Evolutionary conservation across 2,888 invertebrate genomes (phyloP).

Genomic region (Eudemis profundana): DNA sequence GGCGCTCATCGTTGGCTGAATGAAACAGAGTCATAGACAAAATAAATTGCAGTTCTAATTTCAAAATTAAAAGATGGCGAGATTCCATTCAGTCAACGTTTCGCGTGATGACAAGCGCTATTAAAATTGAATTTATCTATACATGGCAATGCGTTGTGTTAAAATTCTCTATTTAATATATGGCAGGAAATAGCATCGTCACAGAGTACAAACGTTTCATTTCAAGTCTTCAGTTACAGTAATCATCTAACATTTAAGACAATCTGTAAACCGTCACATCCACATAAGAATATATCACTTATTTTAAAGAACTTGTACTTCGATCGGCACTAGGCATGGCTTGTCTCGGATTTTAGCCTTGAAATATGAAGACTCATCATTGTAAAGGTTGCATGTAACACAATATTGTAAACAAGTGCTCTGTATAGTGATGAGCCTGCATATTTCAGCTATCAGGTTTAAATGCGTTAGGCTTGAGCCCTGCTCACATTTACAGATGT

Average conservation of each 20-base stretch:
- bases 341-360: constrained; percentile 4
- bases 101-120: constrained; percentile 13
- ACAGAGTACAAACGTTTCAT: constrained; percentile 34
- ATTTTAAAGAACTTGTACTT: constrained; percentile 40
- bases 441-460: constrained; percentile 19
- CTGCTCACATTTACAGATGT: neutral
- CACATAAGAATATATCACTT: constrained; percentile 27
- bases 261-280: constrained; percentile 20
- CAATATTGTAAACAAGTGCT: neutral
- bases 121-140: constrained; percentile 5
- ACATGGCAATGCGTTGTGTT: constrained; percentile 23
- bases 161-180: constrained; percentile 36
- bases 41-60: neutral
- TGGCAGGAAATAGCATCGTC: constrained; percentile 42
- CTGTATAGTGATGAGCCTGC: constrained; percentile 15
- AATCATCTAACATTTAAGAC: constrained; percentile 37
- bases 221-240: constrained; percentile 30
- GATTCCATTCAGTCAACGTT: constrained; percentile 11
- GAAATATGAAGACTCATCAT: constrained; percentile 23
- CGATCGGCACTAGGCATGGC: constrained; percentile 30
- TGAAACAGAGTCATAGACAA: neutral
- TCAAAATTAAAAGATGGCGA: neutral
- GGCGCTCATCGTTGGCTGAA: constrained; percentile 46
- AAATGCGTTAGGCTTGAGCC: constrained; percentile 5
- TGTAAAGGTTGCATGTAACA: constrained; percentile 3